A percentile compares a stretch with the other conserved stretches of the same genome.
phyloP scores from a whole-genome alignment of 2,797 vertebrate genomes.

The Gobionotothen gibberifrons region DNA sequence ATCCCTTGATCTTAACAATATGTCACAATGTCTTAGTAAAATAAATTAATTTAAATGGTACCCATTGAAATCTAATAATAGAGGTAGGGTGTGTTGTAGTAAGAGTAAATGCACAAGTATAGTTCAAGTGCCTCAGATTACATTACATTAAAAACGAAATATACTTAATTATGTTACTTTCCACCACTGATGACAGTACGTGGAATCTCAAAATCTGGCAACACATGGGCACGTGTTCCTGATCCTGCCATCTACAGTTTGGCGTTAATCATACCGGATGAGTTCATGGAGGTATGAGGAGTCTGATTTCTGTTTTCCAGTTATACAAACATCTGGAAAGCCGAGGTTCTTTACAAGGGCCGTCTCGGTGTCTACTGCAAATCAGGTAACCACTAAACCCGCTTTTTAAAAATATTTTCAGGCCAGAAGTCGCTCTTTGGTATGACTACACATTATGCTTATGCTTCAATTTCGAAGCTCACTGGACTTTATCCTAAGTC shows the following conservation, averaged over 20 bases:
- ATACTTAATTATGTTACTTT: not conserved
- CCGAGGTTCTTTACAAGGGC: not conserved
- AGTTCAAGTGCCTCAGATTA: not conserved
- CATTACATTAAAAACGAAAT: not conserved
- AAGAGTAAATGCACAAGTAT: not conserved
- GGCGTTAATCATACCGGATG: not conserved
- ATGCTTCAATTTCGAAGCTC: not conserved
- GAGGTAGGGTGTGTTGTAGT: not conserved
- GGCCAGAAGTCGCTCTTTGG: fast-evolving
- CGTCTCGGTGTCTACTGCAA: not conserved
- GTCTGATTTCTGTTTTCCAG: not conserved
- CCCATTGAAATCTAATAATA: not conserved
- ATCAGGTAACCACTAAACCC: conserved; percentile 27
- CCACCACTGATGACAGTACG: not conserved
- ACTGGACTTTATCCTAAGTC: not conserved
- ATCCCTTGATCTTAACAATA: not conserved
- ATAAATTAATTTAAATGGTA: not conserved
- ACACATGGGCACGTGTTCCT: not conserved
- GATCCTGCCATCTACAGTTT: not conserved
- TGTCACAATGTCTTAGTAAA: not conserved
- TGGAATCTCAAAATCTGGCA: conserved; percentile 54
- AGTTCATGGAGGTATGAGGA: too few relatives aligned
- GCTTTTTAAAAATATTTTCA: not conserved
- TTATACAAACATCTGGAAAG: not conserved
- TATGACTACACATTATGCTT: not conserved